These are phyloP conservation scores for Australoheros facetus DNA, from an alignment of 2,797 vertebrate species.

Conservation along the genomic window DNA sequence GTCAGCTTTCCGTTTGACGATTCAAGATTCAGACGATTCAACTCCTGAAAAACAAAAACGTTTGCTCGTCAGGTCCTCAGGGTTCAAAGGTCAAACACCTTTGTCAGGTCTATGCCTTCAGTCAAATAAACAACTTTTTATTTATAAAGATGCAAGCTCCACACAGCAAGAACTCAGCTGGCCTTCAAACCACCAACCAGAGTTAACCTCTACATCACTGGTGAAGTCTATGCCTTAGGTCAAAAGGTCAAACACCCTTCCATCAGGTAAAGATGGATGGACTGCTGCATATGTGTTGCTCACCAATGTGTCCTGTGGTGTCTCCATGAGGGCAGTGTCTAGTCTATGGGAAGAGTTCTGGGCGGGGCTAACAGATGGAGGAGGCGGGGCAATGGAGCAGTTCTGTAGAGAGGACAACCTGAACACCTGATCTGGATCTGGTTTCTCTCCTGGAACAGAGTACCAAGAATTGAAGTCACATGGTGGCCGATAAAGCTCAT, in stretches of 20 bases:
- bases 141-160: too few relatives aligned
- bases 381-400: slow-evolving; percentile 79
- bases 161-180: too few relatives aligned
- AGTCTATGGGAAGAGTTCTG: slow-evolving; percentile 90
- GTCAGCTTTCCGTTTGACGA: slow-evolving; percentile 95
- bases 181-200: too few relatives aligned
- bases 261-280: too few relatives aligned
- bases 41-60: slow-evolving; percentile 80
- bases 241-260: too few relatives aligned
- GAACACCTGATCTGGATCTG: slow-evolving; percentile 97
- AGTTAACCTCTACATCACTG: too few relatives aligned
- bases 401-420: slow-evolving; percentile 94
- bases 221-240: too few relatives aligned
- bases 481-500: not conserved
- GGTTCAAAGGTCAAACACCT: not conserved
- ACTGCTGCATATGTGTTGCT: slow-evolving; percentile 23
- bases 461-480: not conserved
- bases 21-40: slow-evolving; percentile 97
- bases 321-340: slow-evolving; percentile 95
- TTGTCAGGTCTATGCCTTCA: too few relatives aligned
- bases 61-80: not conserved
- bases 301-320: slow-evolving; percentile 97
- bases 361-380: slow-evolving; percentile 88
- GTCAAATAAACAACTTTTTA: too few relatives aligned
- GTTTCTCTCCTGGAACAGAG: slow-evolving; percentile 87